Percentiles rank a stretch among this genome's conserved stretches.
phyloP scores from a whole-genome alignment of 2,888 invertebrate genomes.

The Cryptosula pallasiana region DNA sequence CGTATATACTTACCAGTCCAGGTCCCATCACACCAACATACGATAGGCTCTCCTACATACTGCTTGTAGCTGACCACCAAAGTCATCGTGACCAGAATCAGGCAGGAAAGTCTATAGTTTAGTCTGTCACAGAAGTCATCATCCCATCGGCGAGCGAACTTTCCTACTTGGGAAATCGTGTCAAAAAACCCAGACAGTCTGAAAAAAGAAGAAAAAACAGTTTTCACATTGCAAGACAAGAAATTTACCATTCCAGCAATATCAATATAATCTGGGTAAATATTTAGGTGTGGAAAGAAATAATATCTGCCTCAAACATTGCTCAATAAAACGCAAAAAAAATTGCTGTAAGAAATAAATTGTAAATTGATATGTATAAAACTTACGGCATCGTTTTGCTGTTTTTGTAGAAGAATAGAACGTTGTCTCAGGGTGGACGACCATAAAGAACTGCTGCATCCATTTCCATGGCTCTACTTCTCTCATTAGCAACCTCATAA shows the following conservation, averaged over 20 bases:
- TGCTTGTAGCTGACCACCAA: slow-evolving; percentile 28
- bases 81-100: slow-evolving; percentile 27
- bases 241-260: too few relatives aligned
- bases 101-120: slow-evolving; percentile 27
- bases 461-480: not conserved
- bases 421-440: too few relatives aligned
- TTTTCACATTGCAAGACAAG: too few relatives aligned
- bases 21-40: slow-evolving; percentile 24
- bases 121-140: slow-evolving; percentile 29
- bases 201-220: slow-evolving; percentile 14
- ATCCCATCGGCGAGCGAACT: slow-evolving; percentile 28
- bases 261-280: too few relatives aligned
- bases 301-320: too few relatives aligned
- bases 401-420: too few relatives aligned
- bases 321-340: too few relatives aligned
- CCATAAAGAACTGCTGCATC: too few relatives aligned
- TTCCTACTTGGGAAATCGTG: slow-evolving; percentile 28
- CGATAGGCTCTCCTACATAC: slow-evolving; percentile 29
- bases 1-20: not conserved
- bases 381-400: too few relatives aligned
- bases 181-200: slow-evolving; percentile 29
- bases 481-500: not conserved
- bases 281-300: too few relatives aligned
- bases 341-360: too few relatives aligned
- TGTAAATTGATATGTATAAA: too few relatives aligned